These are phyloP conservation scores for Chironomus tepperi DNA, from an alignment of 1,140 invertebrate genomes.

Conservation along the genomic window DNA sequence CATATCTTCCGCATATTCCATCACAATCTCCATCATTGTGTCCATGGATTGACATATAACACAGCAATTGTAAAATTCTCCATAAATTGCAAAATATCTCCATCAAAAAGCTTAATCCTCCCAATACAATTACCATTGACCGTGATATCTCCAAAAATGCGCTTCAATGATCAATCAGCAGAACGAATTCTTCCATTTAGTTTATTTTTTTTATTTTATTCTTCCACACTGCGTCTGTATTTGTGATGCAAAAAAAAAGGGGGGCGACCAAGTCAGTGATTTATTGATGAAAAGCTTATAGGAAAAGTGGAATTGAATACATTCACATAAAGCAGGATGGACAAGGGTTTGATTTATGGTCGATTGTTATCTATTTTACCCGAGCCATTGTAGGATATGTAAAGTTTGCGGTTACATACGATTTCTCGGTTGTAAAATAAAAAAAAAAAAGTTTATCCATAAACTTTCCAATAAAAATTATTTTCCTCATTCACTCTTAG, in stretches of 20 bases:
- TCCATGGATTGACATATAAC: too few relatives aligned
- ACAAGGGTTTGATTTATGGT: conserved; percentile 12
- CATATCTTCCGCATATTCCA: too few relatives aligned
- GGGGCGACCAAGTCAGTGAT: not conserved
- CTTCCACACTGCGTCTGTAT: not conserved
- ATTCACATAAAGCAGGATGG: not conserved
- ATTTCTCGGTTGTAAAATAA: not conserved
- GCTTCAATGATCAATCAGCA: too few relatives aligned
- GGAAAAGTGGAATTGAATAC: not conserved
- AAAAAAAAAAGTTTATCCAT: not conserved
- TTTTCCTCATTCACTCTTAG: too few relatives aligned
- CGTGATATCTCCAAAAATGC: too few relatives aligned
- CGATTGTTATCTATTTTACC: conserved; percentile 7
- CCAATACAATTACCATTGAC: too few relatives aligned
- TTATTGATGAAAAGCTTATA: conserved; percentile 14
- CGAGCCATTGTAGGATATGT: not conserved
- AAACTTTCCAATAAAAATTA: not conserved
- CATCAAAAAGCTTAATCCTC: too few relatives aligned
- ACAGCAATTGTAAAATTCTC: too few relatives aligned
- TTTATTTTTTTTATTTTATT: not conserved
- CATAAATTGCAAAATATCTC: too few relatives aligned
- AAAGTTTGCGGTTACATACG: not conserved
- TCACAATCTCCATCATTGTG: too few relatives aligned
- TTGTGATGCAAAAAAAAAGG: not conserved
- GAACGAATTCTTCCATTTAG: too few relatives aligned